Evolutionary conservation across 2,113 vertebrate genomes (phyloP).

Genomic region (Synodontis membranacea): DNA sequence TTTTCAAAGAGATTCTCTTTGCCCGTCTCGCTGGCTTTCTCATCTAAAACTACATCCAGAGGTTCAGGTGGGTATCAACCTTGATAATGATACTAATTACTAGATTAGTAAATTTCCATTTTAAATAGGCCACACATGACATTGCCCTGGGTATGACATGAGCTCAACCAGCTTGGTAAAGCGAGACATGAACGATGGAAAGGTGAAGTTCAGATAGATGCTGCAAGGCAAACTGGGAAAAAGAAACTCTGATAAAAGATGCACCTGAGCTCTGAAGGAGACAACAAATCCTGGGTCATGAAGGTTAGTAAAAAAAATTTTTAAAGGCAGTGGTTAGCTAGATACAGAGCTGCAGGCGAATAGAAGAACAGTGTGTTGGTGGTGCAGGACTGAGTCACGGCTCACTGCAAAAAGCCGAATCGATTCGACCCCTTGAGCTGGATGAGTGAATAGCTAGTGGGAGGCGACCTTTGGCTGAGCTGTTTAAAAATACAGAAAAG

Average conservation of each 20-base stretch:
- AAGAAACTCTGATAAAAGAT: neutral
- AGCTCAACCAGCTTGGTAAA: neutral
- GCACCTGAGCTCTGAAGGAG: conserved; percentile 12
- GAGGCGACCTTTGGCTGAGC: conserved; percentile 62
- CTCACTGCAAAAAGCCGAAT: conserved; percentile 40
- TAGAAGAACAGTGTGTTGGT: conserved; percentile 46
- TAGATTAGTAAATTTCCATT: neutral
- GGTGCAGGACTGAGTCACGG: conserved; percentile 57
- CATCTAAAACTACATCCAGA: neutral
- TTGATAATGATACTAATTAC: neutral
- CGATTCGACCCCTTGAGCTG: conserved; percentile 54
- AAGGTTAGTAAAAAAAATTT: conserved; percentile 24
- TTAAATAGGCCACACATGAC: neutral
- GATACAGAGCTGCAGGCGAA: conserved; percentile 36
- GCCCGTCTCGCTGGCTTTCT: neutral
- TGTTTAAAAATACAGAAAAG: conserved; percentile 50
- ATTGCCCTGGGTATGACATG: conserved; percentile 13
- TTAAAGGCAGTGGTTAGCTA: conserved; percentile 10
- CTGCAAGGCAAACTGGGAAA: conserved; percentile 3
- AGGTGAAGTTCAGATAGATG: neutral
- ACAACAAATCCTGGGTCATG: conserved; percentile 4
- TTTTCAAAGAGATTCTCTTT: neutral
- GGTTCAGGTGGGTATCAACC: neutral
- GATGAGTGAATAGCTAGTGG: conserved; percentile 52
- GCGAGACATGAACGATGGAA: neutral